Base-by-base conservation (phyloP, 2,113 vertebrate genomes). In the Ceyx melanurus region DNA sequence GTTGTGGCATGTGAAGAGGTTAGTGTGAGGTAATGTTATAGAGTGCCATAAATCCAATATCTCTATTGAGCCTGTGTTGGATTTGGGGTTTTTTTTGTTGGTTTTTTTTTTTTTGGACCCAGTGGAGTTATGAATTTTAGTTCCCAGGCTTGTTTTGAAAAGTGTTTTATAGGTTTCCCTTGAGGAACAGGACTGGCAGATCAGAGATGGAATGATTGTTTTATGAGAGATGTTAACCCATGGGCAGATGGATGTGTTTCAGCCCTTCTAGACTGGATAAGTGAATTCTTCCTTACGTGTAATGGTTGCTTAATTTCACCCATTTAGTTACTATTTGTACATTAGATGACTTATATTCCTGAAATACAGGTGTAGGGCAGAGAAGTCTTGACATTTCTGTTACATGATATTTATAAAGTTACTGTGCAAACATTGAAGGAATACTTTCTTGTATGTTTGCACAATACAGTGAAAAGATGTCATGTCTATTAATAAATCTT, bases 81-180 rank as follows among this genome's bases (percentile, higher is more conserved):
- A 11, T 37, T 22, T 50, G 48, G 37, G 48, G 21, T 35, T 35
- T 35, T 37, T 37, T 37, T 37, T 37, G 37, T 53, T 58, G 72
- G 70, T 35, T 80, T 74, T 58, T 75, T 75, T 80, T 74, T 95
- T 77, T 76, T 54, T 80, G 18, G 88, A 58, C 79, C n/a, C 85
- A 31, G 25, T 35, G 72, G 79, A 95, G 75, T 92, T 94, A 92
- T 3, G 67, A 94, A 88, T 92, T 95, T 85, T 54, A 80, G 75
- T 95, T 92, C 50, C 48, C 60, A 43, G 79, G 19, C 75, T 91
- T 94, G 51, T 88, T 95, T 92, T 80, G 75, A 88, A 91, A 91
- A 60, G 67, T 80, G 9, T 82, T 94, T 89, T 91, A 88, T 82
- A 60, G 51, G 31, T 91, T 95, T 94, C 74, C 79, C 82, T 71